Evolutionary conservation across 2,797 vertebrate species (phyloP), one percentile per base, ranked within the genome.

Genomic region (Phoebastria nigripes): DNA sequence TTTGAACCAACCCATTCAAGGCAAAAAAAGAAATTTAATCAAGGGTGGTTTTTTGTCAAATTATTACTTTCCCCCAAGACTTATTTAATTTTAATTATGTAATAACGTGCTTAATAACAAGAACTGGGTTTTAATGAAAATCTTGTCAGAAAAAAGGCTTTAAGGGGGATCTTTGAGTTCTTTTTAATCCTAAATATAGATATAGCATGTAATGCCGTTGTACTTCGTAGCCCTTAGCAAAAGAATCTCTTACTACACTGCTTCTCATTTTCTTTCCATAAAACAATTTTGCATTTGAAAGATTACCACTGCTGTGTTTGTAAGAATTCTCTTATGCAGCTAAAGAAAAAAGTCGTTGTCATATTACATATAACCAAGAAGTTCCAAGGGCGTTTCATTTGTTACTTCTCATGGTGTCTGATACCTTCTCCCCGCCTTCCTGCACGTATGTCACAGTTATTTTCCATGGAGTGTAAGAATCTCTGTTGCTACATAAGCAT

Each of bases 41-140:
- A 93, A 72, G 89, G 18, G 55, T 44, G 8, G 0, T 19, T 84
- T 80, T 92, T 90, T 74, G 56, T 82, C 55, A 78, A 94, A 86
- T 85, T 96, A 91, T 82, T 93, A 77, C 71, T 96, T 94, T 86
- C 82, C 70, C 90, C 25, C 76, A 94, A 95, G 90, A 93, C 72
- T 94, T 90, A 90, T 66, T 94, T 94, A 94, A 94, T 96, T 96
- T 97, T 96, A 96, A 96, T 96, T 92, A 89, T 76, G 41, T 76
- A 93, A 82, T 97, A 94, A 95, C 73, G 26, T 92, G 73, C 62
- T 94, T 96, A 96, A 95, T 95, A 95, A 84, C 62, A 94, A 87
- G 87, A 89, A 42, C 66, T 35, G 41, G 8, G 33, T 71, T 96
- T 94, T 95, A 95, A 95, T 88, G 77, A 96, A 96, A 96, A 89